Evolutionary conservation across 2,797 vertebrate genomes (phyloP).

Genomic region (Fringilla coelebs): DNA sequence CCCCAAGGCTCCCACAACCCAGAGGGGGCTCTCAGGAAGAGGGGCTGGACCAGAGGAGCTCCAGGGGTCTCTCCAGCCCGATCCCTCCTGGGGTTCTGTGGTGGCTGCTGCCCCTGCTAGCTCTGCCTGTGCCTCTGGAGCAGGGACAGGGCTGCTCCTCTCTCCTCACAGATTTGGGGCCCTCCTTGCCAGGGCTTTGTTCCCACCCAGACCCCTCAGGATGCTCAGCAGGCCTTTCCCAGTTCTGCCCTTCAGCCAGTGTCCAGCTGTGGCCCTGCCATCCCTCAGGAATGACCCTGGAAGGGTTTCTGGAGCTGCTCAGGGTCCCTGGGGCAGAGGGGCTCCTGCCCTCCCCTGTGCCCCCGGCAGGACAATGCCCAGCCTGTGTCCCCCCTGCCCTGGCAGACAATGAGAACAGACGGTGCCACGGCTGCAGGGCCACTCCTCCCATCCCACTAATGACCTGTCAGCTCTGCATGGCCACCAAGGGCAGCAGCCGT

Average conservation of each 20-base stretch:
- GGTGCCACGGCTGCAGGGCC: not conserved
- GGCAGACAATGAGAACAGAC: constrained; percentile 41
- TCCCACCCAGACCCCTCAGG: not conserved
- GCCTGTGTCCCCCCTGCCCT: not conserved
- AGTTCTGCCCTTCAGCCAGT: rapidly evolving
- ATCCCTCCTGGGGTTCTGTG: not conserved
- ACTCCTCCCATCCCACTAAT: not conserved
- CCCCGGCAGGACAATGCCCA: not conserved
- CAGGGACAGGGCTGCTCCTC: not conserved
- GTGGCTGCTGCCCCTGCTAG: not conserved
- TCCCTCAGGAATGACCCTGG: not conserved
- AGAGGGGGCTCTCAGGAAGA: not conserved
- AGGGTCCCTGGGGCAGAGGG: not conserved
- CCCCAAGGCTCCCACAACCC: not conserved
- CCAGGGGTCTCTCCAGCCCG: not conserved
- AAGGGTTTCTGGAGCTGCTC: not conserved
- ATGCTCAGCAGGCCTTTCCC: not conserved
- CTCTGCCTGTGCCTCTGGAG: not conserved
- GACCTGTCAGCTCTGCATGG: not conserved
- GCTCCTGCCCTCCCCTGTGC: not conserved
- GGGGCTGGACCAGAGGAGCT: not conserved
- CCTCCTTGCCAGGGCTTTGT: too few species aligned
- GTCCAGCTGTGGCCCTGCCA: not conserved
- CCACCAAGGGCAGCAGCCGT: constrained; percentile 18
- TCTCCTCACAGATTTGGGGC: not conserved